phyloP scores from a whole-genome alignment of 2,888 invertebrate genomes.

The Hydriomena furcata region DNA sequence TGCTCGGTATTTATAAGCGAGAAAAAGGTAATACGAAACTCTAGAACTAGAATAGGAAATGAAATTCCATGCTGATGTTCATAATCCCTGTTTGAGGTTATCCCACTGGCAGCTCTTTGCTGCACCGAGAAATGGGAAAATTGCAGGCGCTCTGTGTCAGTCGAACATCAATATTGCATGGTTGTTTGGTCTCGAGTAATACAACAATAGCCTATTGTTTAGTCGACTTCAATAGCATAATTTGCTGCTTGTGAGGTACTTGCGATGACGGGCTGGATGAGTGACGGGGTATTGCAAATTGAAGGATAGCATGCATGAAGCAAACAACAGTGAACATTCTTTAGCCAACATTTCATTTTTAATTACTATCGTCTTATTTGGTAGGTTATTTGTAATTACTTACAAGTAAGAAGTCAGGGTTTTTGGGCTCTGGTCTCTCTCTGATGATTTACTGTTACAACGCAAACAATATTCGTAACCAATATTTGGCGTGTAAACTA shows the following conservation, averaged over 20 bases:
- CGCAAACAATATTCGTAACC: neutral
- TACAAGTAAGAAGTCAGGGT: too few species aligned
- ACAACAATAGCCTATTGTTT: slow-evolving; percentile 25
- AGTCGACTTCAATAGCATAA: slow-evolving; percentile 22
- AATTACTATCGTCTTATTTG: too few species aligned
- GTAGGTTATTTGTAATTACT: too few species aligned
- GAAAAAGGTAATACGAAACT: neutral
- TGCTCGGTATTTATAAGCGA: too few species aligned
- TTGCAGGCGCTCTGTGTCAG: slow-evolving; percentile 38
- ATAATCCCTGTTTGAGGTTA: neutral
- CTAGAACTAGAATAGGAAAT: neutral
- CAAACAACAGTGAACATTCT: neutral
- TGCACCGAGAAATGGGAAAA: slow-evolving; percentile 41
- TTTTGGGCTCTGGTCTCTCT: too few species aligned
- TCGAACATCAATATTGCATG: slow-evolving; percentile 40
- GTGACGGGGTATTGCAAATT: slow-evolving; percentile 7
- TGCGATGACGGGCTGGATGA: slow-evolving; percentile 3
- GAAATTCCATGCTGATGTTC: neutral
- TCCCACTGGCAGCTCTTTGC: neutral
- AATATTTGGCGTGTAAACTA: slow-evolving; percentile 1
- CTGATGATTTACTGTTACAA: too few species aligned
- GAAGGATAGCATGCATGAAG: slow-evolving; percentile 8
- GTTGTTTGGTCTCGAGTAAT: slow-evolving; percentile 28
- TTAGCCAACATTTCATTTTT: too few species aligned
- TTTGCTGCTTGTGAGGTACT: slow-evolving; percentile 17